These are phyloP conservation scores for Phyto melanocephala DNA, from an alignment of 2,888 invertebrate genomes.

Conservation along the genomic window DNA sequence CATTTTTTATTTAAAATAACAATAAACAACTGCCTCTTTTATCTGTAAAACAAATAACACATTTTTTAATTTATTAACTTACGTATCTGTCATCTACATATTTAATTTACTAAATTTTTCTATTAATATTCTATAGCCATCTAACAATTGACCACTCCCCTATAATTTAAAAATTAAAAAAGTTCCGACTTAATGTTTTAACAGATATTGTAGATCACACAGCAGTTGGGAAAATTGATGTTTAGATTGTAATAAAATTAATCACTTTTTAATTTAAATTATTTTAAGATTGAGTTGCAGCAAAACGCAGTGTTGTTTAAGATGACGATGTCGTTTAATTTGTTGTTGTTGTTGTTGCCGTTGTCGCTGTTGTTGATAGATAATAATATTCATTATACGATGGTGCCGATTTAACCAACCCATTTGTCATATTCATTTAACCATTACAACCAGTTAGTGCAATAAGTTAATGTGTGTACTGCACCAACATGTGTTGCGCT, in stretches of 20 bases:
- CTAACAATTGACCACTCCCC: conserved; percentile 53
- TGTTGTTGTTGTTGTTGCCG: background rate
- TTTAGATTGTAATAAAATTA: conserved; percentile 32
- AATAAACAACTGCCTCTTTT: no score
- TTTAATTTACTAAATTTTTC: conserved; percentile 2
- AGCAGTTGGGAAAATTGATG: conserved; percentile 18
- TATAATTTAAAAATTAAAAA: conserved; percentile 17
- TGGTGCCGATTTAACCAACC: conserved; percentile 59
- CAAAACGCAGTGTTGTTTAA: conserved; percentile 5
- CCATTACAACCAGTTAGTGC: background rate
- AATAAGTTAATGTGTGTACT: background rate
- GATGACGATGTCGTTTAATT: conserved; percentile 36
- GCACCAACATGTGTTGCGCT: background rate
- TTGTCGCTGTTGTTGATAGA: conserved; percentile 31
- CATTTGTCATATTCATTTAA: conserved; percentile 62
- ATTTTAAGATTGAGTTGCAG: conserved; percentile 23
- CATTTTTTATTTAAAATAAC: conserved; percentile 17
- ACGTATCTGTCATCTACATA: background rate
- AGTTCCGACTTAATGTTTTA: background rate
- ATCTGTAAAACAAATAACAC: background rate
- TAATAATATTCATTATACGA: conserved; percentile 40
- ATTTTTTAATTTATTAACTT: background rate
- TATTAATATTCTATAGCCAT: conserved; percentile 39
- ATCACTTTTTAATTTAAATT: conserved; percentile 57
- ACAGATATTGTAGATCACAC: conserved; percentile 29